Percentiles rank a stretch among this genome's conserved stretches.
phyloP scores from a whole-genome alignment of 2,888 invertebrate species.

The Ormyrus rosae region DNA sequence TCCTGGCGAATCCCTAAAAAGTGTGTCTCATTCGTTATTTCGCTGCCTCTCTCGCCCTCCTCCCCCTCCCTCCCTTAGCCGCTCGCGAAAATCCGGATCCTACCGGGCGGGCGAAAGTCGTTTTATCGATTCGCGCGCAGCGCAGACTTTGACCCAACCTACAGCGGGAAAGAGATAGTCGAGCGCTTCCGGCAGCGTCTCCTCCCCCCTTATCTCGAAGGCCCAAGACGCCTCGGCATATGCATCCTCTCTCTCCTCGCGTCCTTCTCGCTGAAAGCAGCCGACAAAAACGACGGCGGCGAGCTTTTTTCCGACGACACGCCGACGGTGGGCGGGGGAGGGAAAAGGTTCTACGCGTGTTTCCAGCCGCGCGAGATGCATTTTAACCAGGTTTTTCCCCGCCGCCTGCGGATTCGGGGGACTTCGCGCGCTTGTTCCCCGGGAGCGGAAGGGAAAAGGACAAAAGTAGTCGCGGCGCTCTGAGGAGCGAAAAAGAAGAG shows the following conservation, averaged over 20 bases:
- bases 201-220: slow-evolving; percentile 18
- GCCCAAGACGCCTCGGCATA: slow-evolving; percentile 1
- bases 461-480: background rate
- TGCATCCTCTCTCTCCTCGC: slow-evolving; percentile 34
- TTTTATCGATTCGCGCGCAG: slow-evolving; percentile 55
- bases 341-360: background rate
- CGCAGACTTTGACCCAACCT: background rate
- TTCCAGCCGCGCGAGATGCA: background rate
- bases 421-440: background rate
- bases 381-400: slow-evolving; percentile 18
- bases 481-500: background rate
- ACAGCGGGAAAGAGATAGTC: background rate
- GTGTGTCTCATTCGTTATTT: slow-evolving; percentile 45
- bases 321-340: background rate
- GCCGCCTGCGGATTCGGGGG: background rate
- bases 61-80: slow-evolving; percentile 1
- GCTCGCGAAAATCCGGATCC: slow-evolving; percentile 51
- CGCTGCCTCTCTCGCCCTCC: slow-evolving; percentile 2
- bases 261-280: too few relatives aligned
- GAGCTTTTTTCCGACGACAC: background rate
- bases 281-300: too few relatives aligned
- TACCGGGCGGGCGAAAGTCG: slow-evolving; percentile 53
- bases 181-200: slow-evolving; percentile 12
- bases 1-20: slow-evolving; percentile 33
- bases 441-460: background rate